These are phyloP conservation scores for honey bee (Apis mellifera) DNA, from an alignment of 1,140 invertebrate species.

Conservation along the genomic window DNA sequence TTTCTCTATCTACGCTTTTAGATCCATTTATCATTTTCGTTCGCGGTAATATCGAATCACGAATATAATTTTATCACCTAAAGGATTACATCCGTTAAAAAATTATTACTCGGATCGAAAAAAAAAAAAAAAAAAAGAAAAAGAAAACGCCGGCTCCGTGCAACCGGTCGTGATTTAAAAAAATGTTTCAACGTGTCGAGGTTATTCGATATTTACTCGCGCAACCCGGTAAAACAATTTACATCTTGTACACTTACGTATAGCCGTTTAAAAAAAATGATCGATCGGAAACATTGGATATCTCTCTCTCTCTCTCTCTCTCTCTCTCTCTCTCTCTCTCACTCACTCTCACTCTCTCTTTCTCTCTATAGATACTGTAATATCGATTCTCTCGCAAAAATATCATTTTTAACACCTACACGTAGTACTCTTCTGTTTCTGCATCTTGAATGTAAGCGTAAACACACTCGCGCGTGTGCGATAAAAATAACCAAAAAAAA, in stretches of 20 bases:
- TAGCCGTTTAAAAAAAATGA: conserved; percentile 61
- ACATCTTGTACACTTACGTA: conserved; percentile 36
- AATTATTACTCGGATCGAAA: conserved; percentile 54
- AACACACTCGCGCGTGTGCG: background rate
- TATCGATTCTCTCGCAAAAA: conserved; percentile 59
- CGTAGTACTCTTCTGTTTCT: background rate
- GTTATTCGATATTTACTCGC: background rate
- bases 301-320: conserved; percentile 30
- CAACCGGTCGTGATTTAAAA: conserved; percentile 40
- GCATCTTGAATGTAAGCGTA: too few species aligned
- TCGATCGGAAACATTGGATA: conserved; percentile 12
- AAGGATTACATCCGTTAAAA: conserved; percentile 43
- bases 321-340: conserved; percentile 18
- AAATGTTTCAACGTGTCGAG: conserved; percentile 43
- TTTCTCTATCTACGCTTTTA: conserved; percentile 42
- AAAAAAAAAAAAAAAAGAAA: too few species aligned
- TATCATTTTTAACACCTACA: conserved; percentile 55
- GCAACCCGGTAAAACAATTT: conserved; percentile 51
- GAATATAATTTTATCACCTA: conserved; percentile 29
- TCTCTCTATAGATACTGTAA: conserved; percentile 50
- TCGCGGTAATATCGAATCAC: conserved; percentile 36
- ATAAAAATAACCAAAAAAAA: background rate
- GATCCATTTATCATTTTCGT: conserved; percentile 9
- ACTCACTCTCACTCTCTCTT: background rate
- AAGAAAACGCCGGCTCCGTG: background rate